These are phyloP conservation scores for Sanderia malayensis DNA, from an alignment of 30 jellyfish, hydroid and myxozoan genomes.

Conservation along the genomic window DNA sequence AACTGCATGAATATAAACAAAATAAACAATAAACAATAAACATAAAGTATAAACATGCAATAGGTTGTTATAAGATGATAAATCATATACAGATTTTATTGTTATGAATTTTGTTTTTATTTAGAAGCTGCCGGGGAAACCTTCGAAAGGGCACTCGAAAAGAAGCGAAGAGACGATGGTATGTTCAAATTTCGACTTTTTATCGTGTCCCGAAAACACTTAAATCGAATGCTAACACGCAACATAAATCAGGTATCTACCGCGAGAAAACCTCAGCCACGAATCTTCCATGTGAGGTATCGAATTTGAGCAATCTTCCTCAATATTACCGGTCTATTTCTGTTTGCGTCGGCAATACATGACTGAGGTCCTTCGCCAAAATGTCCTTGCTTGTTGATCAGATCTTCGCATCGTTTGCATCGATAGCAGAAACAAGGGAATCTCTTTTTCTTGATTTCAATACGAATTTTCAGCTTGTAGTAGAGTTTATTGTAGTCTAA, in stretches of 20 bases:
- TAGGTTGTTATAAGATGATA: background rate
- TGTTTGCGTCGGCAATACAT: constrained; percentile 31
- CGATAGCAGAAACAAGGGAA: constrained; percentile 64
- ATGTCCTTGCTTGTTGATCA: constrained; percentile 55
- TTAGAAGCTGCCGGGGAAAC: constrained; percentile 68
- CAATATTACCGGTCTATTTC: background rate
- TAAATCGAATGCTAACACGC: background rate
- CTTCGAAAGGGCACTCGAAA: constrained; percentile 66
- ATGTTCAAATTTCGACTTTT: background rate
- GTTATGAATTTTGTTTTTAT: background rate
- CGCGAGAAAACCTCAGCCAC: background rate
- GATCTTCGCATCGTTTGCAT: constrained; percentile 52
- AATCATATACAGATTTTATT: background rate
- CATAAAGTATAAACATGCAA: too few species aligned
- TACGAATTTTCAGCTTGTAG: constrained; percentile 54
- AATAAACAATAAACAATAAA: too few species aligned
- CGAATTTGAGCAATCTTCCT: background rate
- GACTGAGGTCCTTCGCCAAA: constrained; percentile 62
- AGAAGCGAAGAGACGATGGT: constrained; percentile 88
- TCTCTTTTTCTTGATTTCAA: constrained; percentile 60
- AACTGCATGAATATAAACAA: background rate
- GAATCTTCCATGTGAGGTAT: background rate
- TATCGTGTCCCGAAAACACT: background rate
- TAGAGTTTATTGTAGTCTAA: constrained; percentile 57
- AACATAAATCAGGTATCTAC: background rate